A percentile compares a stretch with the other conserved stretches of the same genome.
phyloP scores from a whole-genome alignment of 1,140 invertebrate species.

The Cylas formicarius region DNA sequence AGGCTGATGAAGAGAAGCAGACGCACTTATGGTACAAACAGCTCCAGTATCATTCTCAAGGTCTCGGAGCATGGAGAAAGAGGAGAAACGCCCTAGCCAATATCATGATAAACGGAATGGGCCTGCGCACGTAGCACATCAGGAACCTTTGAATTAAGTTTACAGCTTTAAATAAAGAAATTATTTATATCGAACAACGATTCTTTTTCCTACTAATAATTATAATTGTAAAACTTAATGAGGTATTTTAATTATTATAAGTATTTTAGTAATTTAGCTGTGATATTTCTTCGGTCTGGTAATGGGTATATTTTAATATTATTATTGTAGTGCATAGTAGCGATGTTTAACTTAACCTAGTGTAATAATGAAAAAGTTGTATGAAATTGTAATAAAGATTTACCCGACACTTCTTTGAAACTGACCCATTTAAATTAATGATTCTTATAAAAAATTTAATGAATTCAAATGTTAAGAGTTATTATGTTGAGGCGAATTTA shows the following conservation, averaged over 20 bases:
- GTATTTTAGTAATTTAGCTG: slow-evolving; percentile 42
- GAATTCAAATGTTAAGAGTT: too few relatives aligned
- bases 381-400: too few relatives aligned
- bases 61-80: slow-evolving; percentile 84
- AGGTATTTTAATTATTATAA: too few relatives aligned
- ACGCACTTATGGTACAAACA: slow-evolving; percentile 84
- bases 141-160: not conserved
- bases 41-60: slow-evolving; percentile 82
- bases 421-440: too few relatives aligned
- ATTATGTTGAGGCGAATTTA: too few relatives aligned
- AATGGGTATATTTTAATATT: slow-evolving; percentile 21
- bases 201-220: slow-evolving; percentile 16
- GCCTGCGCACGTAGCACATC: slow-evolving; percentile 39
- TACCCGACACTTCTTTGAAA: too few relatives aligned
- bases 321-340: slow-evolving; percentile 1
- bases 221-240: slow-evolving; percentile 15
- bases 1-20: slow-evolving; percentile 80
- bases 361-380: too few relatives aligned
- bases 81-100: slow-evolving; percentile 87
- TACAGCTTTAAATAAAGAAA: slow-evolving; percentile 19
- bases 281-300: slow-evolving; percentile 37
- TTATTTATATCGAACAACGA: slow-evolving; percentile 7
- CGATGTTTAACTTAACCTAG: too few relatives aligned
- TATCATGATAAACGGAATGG: slow-evolving; percentile 91
- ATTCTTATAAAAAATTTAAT: too few relatives aligned